Percentiles rank a stretch among this genome's conserved stretches.
Conservation (phyloP, 2,113 vertebrate genomes). For the Dicerorhinus sumatrensis region DNA sequence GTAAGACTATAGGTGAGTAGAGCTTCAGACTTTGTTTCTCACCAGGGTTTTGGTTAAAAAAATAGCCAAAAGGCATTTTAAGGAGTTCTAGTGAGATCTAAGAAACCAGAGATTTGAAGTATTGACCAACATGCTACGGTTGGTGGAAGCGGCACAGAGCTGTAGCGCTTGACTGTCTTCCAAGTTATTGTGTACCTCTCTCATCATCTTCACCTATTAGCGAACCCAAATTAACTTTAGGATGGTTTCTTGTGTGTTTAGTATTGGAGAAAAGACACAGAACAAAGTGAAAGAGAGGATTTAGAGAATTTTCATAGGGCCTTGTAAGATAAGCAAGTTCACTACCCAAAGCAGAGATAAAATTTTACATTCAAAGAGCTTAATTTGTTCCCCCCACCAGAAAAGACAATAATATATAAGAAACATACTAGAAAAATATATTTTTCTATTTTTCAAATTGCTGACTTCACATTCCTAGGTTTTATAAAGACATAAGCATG, state of each 20-base stretch:
- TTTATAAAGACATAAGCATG: background rate
- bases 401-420: background rate
- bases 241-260: background rate
- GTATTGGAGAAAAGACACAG: background rate
- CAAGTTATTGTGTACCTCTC: background rate
- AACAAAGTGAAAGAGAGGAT: background rate
- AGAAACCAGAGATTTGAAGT: background rate
- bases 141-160: background rate
- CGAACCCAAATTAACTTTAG: background rate
- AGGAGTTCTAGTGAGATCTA: background rate
- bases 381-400: accelerated
- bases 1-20: background rate
- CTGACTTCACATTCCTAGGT: background rate
- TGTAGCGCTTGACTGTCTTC: background rate
- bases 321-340: background rate
- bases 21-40: background rate
- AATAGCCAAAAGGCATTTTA: background rate
- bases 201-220: background rate
- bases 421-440: background rate
- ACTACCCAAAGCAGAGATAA: background rate
- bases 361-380: background rate
- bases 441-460: background rate
- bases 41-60: background rate
- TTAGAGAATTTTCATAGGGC: background rate
- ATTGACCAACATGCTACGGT: accelerated